Evolutionary conservation across 2,113 vertebrate species (phyloP).

Genomic region (Orthonyx spaldingii): DNA sequence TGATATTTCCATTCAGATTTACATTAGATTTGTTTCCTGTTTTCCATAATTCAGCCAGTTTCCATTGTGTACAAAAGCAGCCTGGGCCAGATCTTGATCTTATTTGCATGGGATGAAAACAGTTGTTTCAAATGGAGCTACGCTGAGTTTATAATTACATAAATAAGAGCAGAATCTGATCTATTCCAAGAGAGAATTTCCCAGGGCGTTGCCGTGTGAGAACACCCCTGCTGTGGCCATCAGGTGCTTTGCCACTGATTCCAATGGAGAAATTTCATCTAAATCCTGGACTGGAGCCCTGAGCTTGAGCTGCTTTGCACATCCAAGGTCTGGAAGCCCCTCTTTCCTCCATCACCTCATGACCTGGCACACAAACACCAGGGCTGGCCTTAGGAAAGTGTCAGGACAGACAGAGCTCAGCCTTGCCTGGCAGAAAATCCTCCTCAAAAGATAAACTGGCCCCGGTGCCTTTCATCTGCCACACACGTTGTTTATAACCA

Average conservation of each 20-base stretch:
- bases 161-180: background rate
- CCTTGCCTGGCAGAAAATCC: background rate
- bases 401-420: background rate
- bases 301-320: background rate
- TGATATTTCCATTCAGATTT: conserved; percentile 49
- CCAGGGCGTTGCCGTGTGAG: background rate
- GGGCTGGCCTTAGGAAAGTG: background rate
- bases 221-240: background rate
- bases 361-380: background rate
- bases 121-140: background rate
- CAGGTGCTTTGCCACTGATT: background rate
- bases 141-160: background rate
- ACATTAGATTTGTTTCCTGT: conserved; percentile 48
- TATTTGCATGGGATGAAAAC: conserved; percentile 46
- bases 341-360: background rate
- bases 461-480: background rate
- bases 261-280: background rate
- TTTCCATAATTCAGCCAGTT: conserved; percentile 41
- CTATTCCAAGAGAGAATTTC: background rate
- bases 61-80: conserved; percentile 19
- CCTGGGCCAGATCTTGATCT: conserved; percentile 23
- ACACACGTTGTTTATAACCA: background rate
- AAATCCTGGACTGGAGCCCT: background rate
- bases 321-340: background rate
- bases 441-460: background rate